These are phyloP conservation scores for Aculops lycopersici DNA, from an alignment of 1,140 invertebrate species.

Conservation along the genomic window DNA sequence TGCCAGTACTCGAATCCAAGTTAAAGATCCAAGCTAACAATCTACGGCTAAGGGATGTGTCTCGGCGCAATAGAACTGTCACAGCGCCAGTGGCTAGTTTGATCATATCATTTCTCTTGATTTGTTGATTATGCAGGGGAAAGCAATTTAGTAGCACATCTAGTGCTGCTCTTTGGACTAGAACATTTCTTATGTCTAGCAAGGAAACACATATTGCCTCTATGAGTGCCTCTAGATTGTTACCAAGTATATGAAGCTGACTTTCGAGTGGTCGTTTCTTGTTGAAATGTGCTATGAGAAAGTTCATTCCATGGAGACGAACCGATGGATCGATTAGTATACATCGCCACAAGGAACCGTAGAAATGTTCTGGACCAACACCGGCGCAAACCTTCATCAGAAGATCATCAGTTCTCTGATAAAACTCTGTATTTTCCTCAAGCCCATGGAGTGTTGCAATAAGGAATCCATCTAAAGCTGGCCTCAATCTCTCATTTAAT, in stretches of 20 bases:
- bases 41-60: slow-evolving; percentile 63
- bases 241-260: slow-evolving; percentile 51
- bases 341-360: slow-evolving; percentile 60
- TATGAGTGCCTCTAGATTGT: slow-evolving; percentile 49
- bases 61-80: slow-evolving; percentile 45
- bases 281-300: slow-evolving; percentile 46
- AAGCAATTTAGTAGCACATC: slow-evolving; percentile 53
- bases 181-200: slow-evolving; percentile 35
- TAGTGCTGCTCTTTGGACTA: slow-evolving; percentile 54
- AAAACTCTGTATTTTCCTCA: slow-evolving; percentile 66
- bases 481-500: slow-evolving; percentile 37
- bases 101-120: slow-evolving; percentile 32
- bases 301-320: slow-evolving; percentile 48
- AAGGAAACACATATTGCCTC: slow-evolving; percentile 33
- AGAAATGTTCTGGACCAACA: slow-evolving; percentile 45
- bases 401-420: slow-evolving; percentile 39
- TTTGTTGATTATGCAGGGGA: slow-evolving; percentile 45
- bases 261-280: slow-evolving; percentile 45
- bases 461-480: slow-evolving; percentile 53
- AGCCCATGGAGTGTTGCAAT: slow-evolving; percentile 49
- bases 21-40: slow-evolving; percentile 52
- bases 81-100: slow-evolving; percentile 41
- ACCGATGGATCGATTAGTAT: slow-evolving; percentile 44
- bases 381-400: slow-evolving; percentile 43
- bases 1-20: slow-evolving; percentile 18